phyloP scores from a whole-genome alignment of 92 coral and sea anemone genomes.

The Plumapathes pennacea region DNA sequence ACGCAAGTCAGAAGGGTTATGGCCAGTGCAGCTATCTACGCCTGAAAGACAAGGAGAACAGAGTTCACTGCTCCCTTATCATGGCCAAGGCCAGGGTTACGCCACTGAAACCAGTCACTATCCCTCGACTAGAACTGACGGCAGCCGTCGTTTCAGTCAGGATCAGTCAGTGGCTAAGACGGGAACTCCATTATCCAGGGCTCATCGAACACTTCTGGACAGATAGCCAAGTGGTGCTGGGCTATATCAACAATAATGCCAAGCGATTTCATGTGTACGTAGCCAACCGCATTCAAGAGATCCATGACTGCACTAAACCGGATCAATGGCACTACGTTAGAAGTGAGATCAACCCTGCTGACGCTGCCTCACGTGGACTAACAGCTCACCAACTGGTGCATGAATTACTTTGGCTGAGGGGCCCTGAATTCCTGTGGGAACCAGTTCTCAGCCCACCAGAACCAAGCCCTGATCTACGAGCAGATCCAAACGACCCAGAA shows the following conservation, averaged over 20 bases:
- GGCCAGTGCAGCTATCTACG: slow-evolving; percentile 41
- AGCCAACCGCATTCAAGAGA: slow-evolving; percentile 57
- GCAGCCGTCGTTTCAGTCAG: slow-evolving; percentile 37
- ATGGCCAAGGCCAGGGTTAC: slow-evolving; percentile 48
- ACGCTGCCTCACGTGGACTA: slow-evolving; percentile 51
- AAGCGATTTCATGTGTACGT: slow-evolving; percentile 56
- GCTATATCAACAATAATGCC: slow-evolving; percentile 27
- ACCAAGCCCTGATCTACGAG: too few species aligned
- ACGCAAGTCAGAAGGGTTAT: slow-evolving; percentile 28
- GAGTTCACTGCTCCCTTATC: slow-evolving; percentile 28
- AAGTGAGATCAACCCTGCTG: slow-evolving; percentile 40
- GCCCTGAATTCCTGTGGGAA: slow-evolving; percentile 50
- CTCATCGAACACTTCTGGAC: slow-evolving; percentile 44
- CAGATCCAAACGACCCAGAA: slow-evolving; percentile 44
- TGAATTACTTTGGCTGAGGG: slow-evolving; percentile 32
- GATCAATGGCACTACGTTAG: slow-evolving; percentile 51
- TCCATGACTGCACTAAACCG: slow-evolving; percentile 41
- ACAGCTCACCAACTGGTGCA: slow-evolving; percentile 38
- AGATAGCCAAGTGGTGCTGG: slow-evolving; percentile 45
- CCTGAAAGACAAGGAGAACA: slow-evolving; percentile 7
- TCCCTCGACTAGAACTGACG: slow-evolving; percentile 37
- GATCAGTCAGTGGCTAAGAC: slow-evolving; percentile 36
- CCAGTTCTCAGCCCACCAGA: too few species aligned
- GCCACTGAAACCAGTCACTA: slow-evolving; percentile 33
- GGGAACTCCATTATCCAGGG: slow-evolving; percentile 13